Percentiles rank a stretch among this genome's conserved stretches.
These are phyloP conservation scores for Bufotes viridis DNA, from an alignment of 2,797 vertebrate genomes.

Conservation along the genomic window DNA sequence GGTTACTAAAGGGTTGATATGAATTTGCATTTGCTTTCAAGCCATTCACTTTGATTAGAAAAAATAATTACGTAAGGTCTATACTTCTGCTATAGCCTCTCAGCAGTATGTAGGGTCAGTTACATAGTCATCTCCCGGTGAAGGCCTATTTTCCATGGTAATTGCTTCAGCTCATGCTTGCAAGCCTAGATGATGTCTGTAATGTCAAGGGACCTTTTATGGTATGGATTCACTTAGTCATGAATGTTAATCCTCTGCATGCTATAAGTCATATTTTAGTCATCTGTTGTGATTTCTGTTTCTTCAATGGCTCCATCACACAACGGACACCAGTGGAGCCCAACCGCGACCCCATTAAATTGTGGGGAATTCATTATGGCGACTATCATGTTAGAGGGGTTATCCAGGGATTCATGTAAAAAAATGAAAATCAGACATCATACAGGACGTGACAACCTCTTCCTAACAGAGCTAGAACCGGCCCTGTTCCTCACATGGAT, in stretches of 20 bases:
- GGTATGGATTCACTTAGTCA: not conserved
- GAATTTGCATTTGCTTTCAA: slow-evolving; percentile 70
- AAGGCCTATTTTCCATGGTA: slow-evolving; percentile 9
- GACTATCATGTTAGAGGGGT: too few species aligned
- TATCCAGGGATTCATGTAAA: too few species aligned
- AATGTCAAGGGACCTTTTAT: not conserved
- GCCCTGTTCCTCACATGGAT: too few species aligned
- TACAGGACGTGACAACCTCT: too few species aligned
- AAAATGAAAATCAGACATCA: too few species aligned
- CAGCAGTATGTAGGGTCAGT: not conserved
- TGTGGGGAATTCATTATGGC: too few species aligned
- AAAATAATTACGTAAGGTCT: slow-evolving; percentile 55
- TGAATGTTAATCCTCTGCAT: not conserved
- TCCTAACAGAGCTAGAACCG: too few species aligned
- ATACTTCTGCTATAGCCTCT: not conserved
- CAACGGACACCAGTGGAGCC: too few species aligned
- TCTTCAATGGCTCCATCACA: too few species aligned
- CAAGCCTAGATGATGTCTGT: not conserved
- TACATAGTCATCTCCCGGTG: not conserved
- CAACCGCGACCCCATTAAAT: too few species aligned
- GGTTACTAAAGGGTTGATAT: slow-evolving; percentile 68
- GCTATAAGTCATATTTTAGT: not conserved
- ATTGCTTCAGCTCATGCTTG: slow-evolving; percentile 12
- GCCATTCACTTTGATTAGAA: slow-evolving; percentile 66
- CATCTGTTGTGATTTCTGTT: too few species aligned